phyloP scores from a whole-genome alignment of 2,113 vertebrate species.

The Oenanthe melanoleuca region DNA sequence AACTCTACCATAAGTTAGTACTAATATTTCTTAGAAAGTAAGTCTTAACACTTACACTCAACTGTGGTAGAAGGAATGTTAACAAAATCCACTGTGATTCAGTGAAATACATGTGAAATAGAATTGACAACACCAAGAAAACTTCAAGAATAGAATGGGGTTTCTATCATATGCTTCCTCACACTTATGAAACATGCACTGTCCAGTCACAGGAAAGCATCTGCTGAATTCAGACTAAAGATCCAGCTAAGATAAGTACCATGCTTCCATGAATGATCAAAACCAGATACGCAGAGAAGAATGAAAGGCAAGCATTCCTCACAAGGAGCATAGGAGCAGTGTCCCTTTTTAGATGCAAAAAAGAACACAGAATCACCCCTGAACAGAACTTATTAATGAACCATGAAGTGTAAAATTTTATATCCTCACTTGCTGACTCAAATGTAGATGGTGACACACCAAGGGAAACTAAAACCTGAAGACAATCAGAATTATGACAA shows the following conservation, averaged over 20 bases:
- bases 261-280: neutral
- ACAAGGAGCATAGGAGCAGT: neutral
- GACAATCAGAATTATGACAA: neutral
- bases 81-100: neutral
- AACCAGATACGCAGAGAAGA: neutral
- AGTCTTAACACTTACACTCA: neutral
- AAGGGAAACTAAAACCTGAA: neutral
- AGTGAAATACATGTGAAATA: neutral
- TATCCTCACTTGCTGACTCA: neutral
- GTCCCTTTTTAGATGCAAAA: neutral
- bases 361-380: neutral
- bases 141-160: accelerated
- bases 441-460: neutral
- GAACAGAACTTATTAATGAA: neutral
- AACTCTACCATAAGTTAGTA: neutral
- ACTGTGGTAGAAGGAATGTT: neutral
- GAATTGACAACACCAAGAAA: neutral
- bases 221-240: neutral
- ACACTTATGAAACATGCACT: neutral
- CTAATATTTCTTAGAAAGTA: neutral
- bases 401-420: neutral
- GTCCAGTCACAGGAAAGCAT: neutral
- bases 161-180: neutral
- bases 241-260: neutral
- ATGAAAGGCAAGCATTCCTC: neutral